Conservation (phyloP, 2,113 vertebrate species). For the Osmerus mordax region DNA sequence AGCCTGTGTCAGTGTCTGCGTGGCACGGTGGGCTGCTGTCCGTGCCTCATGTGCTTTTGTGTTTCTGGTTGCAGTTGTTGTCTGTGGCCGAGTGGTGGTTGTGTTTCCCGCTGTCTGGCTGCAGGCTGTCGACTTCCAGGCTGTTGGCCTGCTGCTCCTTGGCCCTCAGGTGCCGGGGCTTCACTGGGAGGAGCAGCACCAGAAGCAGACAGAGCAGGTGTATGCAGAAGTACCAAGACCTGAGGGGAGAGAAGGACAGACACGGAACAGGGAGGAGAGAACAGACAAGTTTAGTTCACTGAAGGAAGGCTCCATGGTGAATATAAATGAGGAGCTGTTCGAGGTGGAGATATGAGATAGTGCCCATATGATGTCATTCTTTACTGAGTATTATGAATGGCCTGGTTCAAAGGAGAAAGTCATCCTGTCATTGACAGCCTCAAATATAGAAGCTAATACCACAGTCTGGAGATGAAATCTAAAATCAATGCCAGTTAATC, state of each 20-base stretch:
- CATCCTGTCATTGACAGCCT: background rate
- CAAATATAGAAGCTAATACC: background rate
- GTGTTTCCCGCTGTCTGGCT: conserved; percentile 58
- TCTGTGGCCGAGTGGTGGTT: conserved; percentile 74
- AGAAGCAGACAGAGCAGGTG: conserved; percentile 83
- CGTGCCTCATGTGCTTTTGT: conserved; percentile 76
- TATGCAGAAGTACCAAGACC: conserved; percentile 91
- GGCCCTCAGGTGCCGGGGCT: conserved; percentile 73
- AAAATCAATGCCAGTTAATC: too few species aligned
- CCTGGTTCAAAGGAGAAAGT: background rate
- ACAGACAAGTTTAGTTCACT: background rate
- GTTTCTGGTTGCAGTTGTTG: conserved; percentile 84
- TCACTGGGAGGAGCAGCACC: conserved; percentile 78
- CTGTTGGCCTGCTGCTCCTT: conserved; percentile 62
- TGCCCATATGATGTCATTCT: too few species aligned
- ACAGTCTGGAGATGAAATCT: background rate
- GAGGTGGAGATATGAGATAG: too few species aligned
- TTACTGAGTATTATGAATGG: too few species aligned
- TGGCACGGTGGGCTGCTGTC: conserved; percentile 14
- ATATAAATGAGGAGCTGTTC: too few species aligned
- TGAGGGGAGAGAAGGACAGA: conserved; percentile 50
- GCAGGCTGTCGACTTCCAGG: conserved; percentile 52
- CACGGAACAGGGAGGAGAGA: background rate
- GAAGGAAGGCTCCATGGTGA: background rate
- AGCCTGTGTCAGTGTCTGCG: conserved; percentile 33